Base-by-base conservation (phyloP, 2,113 vertebrate genomes). In the Acanthochromis polyacanthus region DNA sequence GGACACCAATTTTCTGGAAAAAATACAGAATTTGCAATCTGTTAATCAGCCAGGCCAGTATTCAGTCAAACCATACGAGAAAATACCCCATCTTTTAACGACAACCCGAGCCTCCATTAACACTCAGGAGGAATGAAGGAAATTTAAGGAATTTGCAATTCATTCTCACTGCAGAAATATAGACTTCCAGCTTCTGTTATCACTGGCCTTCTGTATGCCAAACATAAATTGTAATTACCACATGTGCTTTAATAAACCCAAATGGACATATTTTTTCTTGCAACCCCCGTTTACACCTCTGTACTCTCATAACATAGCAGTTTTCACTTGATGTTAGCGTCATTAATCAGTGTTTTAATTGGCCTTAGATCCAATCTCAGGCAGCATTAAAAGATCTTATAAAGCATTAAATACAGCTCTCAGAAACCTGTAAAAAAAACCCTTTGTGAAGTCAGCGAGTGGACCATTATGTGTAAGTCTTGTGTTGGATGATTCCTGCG, bases 341-440 rank as follows among this genome's bases (percentile, higher is more conserved):
- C 16, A 28, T 23, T 70, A 58, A 58, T 58, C 58, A 23, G 4
- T 57, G 57, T 58, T 48, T 59, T 12, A 58, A 46, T 32, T 17
- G 67, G 7, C 8, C 55, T 58, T 57, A 25, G 48, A 60, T 52
- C 45, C 45, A 51, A 16, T 60, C 32, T 20, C 25, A 71, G 28
- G 9, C 38, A 38, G 69, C 25, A 46, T 38, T 62, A 36, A 25
- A 56, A 45, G n/a, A 23, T 60, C 57, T 51, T 40, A 51, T 10
- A 58, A n/a, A 53, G 32, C 22, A 28, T 52, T 52, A 23, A 2
- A 38, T 23, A 9, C 20, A 36, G 30, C 56, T 57, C 19, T 17
- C 25, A 32, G 19, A 22, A 22, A 36, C 28, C n/a, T 43, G 48
- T 20, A 61, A 22, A 61, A 22, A 61, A 40, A 5, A 3, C 1